Conservation (phyloP, 2,113 vertebrate species). For the Synchiropus splendidus region DNA sequence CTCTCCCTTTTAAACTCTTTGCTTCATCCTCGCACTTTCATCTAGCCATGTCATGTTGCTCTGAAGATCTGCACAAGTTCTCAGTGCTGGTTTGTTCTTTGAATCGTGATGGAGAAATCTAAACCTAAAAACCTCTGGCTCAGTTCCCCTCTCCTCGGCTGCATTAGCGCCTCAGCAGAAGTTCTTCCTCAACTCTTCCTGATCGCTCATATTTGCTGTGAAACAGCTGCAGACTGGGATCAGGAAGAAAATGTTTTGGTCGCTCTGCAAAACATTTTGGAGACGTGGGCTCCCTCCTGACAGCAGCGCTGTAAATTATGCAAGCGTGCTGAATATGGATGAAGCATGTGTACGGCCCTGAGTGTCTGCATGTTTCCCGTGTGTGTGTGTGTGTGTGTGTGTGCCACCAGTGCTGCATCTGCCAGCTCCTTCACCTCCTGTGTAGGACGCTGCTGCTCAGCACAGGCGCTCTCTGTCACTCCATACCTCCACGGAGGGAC, state of each 20-base stretch:
- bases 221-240: not conserved
- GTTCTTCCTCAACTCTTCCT: slow-evolving; percentile 12
- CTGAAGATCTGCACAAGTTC: no score
- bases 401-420: slow-evolving; percentile 6
- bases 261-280: slow-evolving; percentile 6
- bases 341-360: not conserved
- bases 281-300: not conserved
- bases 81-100: no score
- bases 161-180: no score
- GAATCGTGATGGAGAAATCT: no score
- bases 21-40: no score
- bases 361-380: slow-evolving; percentile 1
- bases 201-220: not conserved
- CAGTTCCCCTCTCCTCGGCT: no score
- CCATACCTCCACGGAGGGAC: not conserved
- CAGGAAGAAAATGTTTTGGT: no score
- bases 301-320: slow-evolving; percentile 15
- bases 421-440: slow-evolving; percentile 8
- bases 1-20: no score
- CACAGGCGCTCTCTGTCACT: slow-evolving; percentile 20
- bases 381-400: slow-evolving; percentile 9
- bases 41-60: no score
- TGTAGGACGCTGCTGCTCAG: slow-evolving; percentile 27
- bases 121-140: no score
- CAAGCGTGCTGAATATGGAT: slow-evolving; percentile 5